These are phyloP conservation scores for Plecotus auritus DNA, from an alignment of 2,113 vertebrate genomes.

Conservation along the genomic window DNA sequence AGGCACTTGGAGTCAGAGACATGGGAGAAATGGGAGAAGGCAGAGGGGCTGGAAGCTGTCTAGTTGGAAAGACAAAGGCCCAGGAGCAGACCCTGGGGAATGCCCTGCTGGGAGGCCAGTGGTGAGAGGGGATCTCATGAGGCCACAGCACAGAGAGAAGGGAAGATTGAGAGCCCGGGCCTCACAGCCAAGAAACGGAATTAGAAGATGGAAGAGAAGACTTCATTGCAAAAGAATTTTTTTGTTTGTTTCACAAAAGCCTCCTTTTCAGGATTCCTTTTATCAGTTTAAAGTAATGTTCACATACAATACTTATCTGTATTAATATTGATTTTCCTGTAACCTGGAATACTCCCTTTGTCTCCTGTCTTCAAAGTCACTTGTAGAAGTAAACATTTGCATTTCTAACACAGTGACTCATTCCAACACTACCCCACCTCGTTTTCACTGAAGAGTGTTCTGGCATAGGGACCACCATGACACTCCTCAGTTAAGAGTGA, in stretches of 20 bases:
- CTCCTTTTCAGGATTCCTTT: background rate
- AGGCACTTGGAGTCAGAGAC: background rate
- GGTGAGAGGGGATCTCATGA: fast-evolving
- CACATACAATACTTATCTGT: background rate
- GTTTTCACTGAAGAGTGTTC: background rate
- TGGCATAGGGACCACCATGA: too few species aligned
- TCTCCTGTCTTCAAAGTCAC: background rate
- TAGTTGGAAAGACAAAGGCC: background rate
- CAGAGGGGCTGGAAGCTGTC: fast-evolving
- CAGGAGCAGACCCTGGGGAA: background rate
- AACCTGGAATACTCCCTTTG: background rate
- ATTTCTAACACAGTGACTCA: background rate
- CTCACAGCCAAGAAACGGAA: background rate
- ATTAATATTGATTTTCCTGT: background rate
- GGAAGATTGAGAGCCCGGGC: fast-evolving
- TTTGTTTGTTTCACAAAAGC: background rate
- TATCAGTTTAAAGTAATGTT: background rate
- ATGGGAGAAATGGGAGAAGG: background rate
- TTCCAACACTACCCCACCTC: background rate
- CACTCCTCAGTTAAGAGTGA: background rate
- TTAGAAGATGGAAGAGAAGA: background rate
- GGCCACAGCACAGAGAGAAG: background rate
- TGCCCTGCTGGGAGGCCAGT: background rate
- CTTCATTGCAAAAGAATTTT: background rate
- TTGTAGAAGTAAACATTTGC: background rate